Base-by-base conservation (phyloP, 1,140 invertebrate genomes). In the Papilio machaon region DNA sequence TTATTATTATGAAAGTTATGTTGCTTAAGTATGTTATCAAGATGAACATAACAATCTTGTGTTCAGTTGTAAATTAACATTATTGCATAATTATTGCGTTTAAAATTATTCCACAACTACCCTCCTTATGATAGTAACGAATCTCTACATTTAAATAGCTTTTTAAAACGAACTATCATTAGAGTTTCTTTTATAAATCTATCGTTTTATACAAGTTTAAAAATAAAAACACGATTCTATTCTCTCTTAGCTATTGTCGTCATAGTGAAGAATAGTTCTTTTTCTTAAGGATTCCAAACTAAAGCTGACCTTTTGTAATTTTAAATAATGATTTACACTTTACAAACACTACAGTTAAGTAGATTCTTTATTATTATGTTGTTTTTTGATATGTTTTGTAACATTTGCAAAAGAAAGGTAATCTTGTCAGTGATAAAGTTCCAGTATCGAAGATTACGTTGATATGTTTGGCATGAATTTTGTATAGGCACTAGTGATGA, bases 401-500 rank as follows among this genome's bases (percentile, higher is more conserved):
- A 30, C 2, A 30, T 30, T 30, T 30, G 23, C 23, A 30, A 30
- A 30, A 30, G 23, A 30, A 30, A 30, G 23, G 23, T 30, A 30
- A 30, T 30, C 23, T 30, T 30, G 23, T 30, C 23, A 30, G 23
- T 30, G 23, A 30, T 30, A 30, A 30, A 30, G 23, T 30, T 2
- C 23, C 23, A 30, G 23, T 30, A 30, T 30, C 23, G 23, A 30
- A 30, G 23, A 30, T 30, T 30, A 30, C 23, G 23, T 30, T 30
- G 85, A 86, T 77, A 83, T 54, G 76, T 85, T 85, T 87, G 82
- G 87, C 86, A 85, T 84, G 79, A 84, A 49, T 49, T 49, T 49
- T 30, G 23, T 30, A 30, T 30, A 30, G 23, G 23, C 23, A 49
- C 13, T 49, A 49, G 47, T 49, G 74, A 38, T 74, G 82, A 83